Evolutionary conservation across 2,888 invertebrate species (phyloP).

Genomic region (Stenchaetothrips biformis): DNA sequence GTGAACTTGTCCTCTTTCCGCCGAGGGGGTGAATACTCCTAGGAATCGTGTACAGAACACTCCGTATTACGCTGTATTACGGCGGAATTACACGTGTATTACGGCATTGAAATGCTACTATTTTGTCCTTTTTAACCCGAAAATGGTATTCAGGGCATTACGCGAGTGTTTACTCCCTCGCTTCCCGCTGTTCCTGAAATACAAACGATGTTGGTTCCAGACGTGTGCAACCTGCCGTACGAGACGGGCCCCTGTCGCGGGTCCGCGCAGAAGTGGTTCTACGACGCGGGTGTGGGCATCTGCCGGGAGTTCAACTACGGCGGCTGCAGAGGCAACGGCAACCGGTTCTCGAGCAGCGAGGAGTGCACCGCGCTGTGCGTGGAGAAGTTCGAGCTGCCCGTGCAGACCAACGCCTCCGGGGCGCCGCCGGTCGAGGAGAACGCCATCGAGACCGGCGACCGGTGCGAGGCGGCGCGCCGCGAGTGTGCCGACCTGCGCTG

Average conservation of each 20-base stretch:
- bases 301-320: slow-evolving; percentile 77
- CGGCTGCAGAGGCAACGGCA: slow-evolving; percentile 83
- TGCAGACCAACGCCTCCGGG: neutral
- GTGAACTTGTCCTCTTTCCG: neutral
- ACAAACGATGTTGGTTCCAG: slow-evolving; percentile 43
- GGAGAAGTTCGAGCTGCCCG: neutral
- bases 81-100: too few species aligned
- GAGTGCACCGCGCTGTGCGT: slow-evolving; percentile 54
- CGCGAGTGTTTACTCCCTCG: too few species aligned
- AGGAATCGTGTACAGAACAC: too few species aligned
- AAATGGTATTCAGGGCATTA: too few species aligned
- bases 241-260: slow-evolving; percentile 57
- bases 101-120: too few species aligned
- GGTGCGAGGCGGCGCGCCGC: slow-evolving; percentile 55
- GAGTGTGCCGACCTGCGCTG: slow-evolving; percentile 63
- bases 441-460: slow-evolving; percentile 40
- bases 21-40: too few species aligned
- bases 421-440: slow-evolving; percentile 19
- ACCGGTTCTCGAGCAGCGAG: slow-evolving; percentile 72
- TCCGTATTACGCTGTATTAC: too few species aligned
- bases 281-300: slow-evolving; percentile 59
- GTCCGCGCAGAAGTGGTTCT: slow-evolving; percentile 59
- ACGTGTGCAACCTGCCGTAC: slow-evolving; percentile 60
- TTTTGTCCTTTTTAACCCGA: too few species aligned
- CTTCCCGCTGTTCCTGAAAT: neutral